phyloP scores from a whole-genome alignment of 1,140 invertebrate species.

The Zaprionus inermis region DNA sequence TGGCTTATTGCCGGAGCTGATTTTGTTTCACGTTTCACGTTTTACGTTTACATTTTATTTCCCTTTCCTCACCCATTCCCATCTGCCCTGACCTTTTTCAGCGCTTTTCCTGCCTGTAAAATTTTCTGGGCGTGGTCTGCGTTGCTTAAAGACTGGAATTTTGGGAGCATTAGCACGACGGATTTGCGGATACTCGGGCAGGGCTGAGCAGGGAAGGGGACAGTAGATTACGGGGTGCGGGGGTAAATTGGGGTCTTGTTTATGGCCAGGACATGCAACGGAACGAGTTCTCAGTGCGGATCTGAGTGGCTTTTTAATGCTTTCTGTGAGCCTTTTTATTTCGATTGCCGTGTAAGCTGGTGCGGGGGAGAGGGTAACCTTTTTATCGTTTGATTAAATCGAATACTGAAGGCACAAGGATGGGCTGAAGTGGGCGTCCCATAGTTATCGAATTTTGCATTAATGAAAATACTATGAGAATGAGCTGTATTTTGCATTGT shows the following conservation, averaged over 20 bases:
- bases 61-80: constrained; percentile 25
- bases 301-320: constrained; percentile 18
- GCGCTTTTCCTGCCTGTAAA: constrained; percentile 33
- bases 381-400: constrained; percentile 9
- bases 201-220: background rate
- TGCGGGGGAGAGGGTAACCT: background rate
- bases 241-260: constrained; percentile 25
- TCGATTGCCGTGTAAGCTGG: background rate
- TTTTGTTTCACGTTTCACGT: constrained; percentile 56
- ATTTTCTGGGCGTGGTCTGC: constrained; percentile 74
- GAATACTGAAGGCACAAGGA: background rate
- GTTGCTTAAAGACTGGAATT: constrained; percentile 48
- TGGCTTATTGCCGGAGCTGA: constrained; percentile 63
- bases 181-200: background rate
- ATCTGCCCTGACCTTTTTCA: constrained; percentile 68
- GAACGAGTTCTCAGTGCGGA: constrained; percentile 18
- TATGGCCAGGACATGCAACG: constrained; percentile 30
- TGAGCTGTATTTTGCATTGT: background rate
- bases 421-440: background rate
- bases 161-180: constrained; percentile 15
- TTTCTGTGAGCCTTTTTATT: constrained; percentile 8
- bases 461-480: background rate
- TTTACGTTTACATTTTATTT: constrained; percentile 44
- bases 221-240: background rate
- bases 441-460: background rate